These are phyloP conservation scores for Acrocyrtus sp. DNA, from an alignment of 2,888 invertebrate genomes.

Conservation along the genomic window DNA sequence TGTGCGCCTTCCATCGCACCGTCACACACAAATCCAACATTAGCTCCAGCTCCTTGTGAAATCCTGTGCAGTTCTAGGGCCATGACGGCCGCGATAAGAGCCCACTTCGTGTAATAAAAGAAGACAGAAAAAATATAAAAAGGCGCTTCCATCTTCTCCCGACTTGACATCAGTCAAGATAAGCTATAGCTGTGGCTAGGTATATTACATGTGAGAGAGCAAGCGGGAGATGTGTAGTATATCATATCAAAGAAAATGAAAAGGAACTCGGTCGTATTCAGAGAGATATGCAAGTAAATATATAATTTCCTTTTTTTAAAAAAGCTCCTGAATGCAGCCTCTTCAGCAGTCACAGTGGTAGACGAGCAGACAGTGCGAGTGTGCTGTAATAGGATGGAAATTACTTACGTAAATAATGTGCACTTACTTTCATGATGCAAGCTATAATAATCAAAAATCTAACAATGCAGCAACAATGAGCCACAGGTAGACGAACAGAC, in stretches of 20 bases:
- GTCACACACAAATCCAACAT: not conserved
- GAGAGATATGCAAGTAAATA: too few species aligned
- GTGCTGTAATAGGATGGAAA: too few species aligned
- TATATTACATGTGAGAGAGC: too few species aligned
- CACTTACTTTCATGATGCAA: conserved; percentile 3
- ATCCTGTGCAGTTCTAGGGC: not conserved
- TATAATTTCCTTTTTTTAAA: too few species aligned
- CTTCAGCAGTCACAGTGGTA: too few species aligned
- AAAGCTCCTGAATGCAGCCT: too few species aligned
- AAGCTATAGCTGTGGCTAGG: not conserved
- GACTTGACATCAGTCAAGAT: not conserved
- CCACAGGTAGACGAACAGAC: too few species aligned
- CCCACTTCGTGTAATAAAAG: conserved; percentile 9
- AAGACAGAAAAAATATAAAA: too few species aligned
- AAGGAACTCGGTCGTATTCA: too few species aligned
- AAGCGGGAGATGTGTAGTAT: conserved; percentile 20
- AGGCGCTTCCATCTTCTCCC: conserved; percentile 19
- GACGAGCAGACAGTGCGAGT: too few species aligned
- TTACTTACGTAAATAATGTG: not conserved
- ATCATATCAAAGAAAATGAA: not conserved
- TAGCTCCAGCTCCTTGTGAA: not conserved
- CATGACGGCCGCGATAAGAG: not conserved
- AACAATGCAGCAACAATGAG: conserved; percentile 14
- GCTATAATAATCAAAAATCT: conserved; percentile 11
- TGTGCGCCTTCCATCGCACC: not conserved